Conservation (phyloP, 1,140 invertebrate genomes). For the Caenorhabditis brenneri region DNA sequence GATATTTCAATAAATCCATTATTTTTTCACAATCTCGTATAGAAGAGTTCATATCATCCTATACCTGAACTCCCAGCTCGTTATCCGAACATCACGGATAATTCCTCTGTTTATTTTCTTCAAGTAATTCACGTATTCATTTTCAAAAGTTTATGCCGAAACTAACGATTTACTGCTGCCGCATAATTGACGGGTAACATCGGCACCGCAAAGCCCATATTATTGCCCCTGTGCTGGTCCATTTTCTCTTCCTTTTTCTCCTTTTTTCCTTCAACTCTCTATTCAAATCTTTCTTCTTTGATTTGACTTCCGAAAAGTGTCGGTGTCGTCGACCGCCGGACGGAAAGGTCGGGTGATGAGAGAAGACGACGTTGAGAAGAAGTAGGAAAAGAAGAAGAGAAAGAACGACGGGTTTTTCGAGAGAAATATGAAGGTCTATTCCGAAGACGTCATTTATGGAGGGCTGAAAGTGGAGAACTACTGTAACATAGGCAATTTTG, state of each 20-base stretch:
- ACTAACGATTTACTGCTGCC: slow-evolving; percentile 11
- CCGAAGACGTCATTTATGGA: slow-evolving; percentile 14
- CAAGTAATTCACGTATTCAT: no score
- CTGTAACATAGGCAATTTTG: background rate
- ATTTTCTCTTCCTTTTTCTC: background rate
- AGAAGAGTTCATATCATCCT: no score
- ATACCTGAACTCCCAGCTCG: no score
- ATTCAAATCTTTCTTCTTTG: background rate
- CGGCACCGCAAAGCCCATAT: slow-evolving; percentile 17
- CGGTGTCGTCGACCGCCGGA: background rate
- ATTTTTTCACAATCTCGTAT: background rate
- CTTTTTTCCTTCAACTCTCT: background rate
- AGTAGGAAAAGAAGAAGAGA: background rate
- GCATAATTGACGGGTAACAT: slow-evolving; percentile 33
- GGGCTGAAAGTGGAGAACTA: background rate
- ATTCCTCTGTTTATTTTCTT: no score
- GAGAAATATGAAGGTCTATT: background rate
- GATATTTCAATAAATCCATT: no score
- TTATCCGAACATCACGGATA: no score
- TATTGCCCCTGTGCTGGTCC: background rate
- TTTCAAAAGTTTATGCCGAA: no score
- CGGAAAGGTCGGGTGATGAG: background rate
- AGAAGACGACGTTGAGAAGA: background rate
- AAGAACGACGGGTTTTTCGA: slow-evolving; percentile 13
- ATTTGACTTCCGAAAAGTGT: slow-evolving; percentile 23